phyloP scores from a whole-genome alignment of 1,140 invertebrate genomes.

The Dinoponera quadriceps region DNA sequence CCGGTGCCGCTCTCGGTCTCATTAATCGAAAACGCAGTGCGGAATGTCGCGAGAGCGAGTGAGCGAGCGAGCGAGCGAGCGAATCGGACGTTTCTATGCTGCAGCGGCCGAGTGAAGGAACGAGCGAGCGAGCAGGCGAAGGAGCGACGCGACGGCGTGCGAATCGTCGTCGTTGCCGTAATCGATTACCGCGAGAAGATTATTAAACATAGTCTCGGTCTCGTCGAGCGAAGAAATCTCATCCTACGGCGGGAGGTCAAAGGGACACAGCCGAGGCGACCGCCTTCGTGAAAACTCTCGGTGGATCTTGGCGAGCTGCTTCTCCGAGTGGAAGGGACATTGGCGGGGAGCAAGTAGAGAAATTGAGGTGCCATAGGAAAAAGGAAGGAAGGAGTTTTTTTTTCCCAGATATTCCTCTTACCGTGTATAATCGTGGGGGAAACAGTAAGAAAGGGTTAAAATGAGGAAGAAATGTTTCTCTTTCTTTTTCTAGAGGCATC shows the following conservation, averaged over 20 bases:
- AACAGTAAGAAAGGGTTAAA: no score
- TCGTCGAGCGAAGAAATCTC: slow-evolving; percentile 59
- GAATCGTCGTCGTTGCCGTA: slow-evolving; percentile 55
- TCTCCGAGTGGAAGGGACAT: slow-evolving; percentile 6
- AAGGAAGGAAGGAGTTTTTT: no score
- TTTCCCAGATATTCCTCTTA: no score
- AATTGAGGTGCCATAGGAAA: not conserved
- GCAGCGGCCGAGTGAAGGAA: slow-evolving; percentile 1
- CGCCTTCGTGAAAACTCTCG: slow-evolving; percentile 58
- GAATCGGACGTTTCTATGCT: slow-evolving; percentile 9
- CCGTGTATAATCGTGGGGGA: no score
- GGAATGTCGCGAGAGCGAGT: slow-evolving; percentile 63
- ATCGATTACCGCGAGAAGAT: slow-evolving; percentile 69
- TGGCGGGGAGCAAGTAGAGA: not conserved
- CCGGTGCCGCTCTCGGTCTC: slow-evolving; percentile 53
- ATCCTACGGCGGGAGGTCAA: slow-evolving; percentile 61
- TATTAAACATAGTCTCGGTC: slow-evolving; percentile 66
- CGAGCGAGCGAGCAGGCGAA: slow-evolving; percentile 1
- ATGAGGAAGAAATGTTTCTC: not conserved
- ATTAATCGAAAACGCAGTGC: slow-evolving; percentile 68
- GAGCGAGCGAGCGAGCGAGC: slow-evolving; percentile 22
- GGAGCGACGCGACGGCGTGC: slow-evolving; percentile 43
- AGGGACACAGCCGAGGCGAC: slow-evolving; percentile 65
- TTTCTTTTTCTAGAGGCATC: no score
- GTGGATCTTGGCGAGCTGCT: slow-evolving; percentile 29